Base-by-base conservation (phyloP, 2,113 vertebrate genomes). In the Phasianus colchicus region DNA sequence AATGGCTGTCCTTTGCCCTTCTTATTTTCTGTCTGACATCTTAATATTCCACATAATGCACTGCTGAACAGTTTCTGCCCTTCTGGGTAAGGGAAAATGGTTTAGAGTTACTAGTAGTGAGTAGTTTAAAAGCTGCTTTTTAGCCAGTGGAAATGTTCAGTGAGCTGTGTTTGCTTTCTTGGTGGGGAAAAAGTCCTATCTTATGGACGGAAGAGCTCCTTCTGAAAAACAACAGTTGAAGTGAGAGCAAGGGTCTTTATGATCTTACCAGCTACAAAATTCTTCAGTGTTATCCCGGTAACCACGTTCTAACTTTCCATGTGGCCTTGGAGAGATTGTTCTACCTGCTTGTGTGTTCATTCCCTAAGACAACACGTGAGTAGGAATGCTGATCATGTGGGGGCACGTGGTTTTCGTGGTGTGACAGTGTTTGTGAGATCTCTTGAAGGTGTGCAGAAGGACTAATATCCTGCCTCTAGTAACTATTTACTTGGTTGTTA, bases 251-350 rank as follows among this genome's bases (percentile, higher is more conserved):
- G 38, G 34, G 12, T 32, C 36, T 21, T 38, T 70, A 58, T 25
- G 29, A 21, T 71, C 34, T 48, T 11, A 74, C 57, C 34, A 34
- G 5, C 24, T 89, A 77, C 30, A 54, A 42, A 85, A 40, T 76
- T 70, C 14, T n/a, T 64, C 38, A 45, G 3, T 73, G n/a, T 72
- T 79, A 29, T 63, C 32, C 36, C 82, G 34, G 5, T 18, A 13
- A 10, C 70, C 14, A 34, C 11, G 32, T 63, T 63, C 29, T 55
- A 3, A 76, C 4, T 63, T 54, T 22, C 8, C 1, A 0, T 38
- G 16, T 38, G 66, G 29, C 4, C 71, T 91, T 60, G 54, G 66
- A 87, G n/a, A 38, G 30, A 45, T 76, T 11, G 20, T 45, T 74
- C 21, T 14, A 38, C 11, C 50, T 86, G 45, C 70, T 65, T 48